Evolutionary conservation across 2,797 vertebrate species (phyloP).

Genomic region (Enteromius fasciolatus): DNA sequence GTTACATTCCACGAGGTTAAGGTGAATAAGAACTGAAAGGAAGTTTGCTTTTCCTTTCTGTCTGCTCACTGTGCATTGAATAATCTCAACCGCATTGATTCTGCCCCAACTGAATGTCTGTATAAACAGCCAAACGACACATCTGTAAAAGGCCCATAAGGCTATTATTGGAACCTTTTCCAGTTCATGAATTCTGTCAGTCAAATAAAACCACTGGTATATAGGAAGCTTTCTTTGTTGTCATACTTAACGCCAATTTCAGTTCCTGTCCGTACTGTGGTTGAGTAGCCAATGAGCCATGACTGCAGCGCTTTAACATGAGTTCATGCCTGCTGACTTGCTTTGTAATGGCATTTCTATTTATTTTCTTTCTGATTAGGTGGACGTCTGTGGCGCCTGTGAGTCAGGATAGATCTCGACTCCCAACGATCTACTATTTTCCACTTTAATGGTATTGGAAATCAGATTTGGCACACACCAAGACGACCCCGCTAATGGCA

Average conservation of each 20-base stretch:
- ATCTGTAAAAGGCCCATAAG: slow-evolving; percentile 16
- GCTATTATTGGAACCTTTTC: slow-evolving; percentile 39
- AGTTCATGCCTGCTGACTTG: slow-evolving; percentile 35
- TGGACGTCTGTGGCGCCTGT: slow-evolving; percentile 58
- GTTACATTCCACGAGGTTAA: slow-evolving; percentile 29
- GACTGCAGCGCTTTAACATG: slow-evolving; percentile 23
- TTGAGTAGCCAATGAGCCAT: slow-evolving; percentile 43
- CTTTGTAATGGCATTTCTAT: slow-evolving; percentile 45
- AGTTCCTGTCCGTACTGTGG: slow-evolving; percentile 12
- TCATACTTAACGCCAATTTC: background rate
- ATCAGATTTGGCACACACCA: slow-evolving; percentile 56
- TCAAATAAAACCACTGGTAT: slow-evolving; percentile 21
- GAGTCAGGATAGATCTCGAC: slow-evolving; percentile 45
- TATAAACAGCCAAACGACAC: slow-evolving; percentile 27
- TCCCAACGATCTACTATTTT: slow-evolving; percentile 55
- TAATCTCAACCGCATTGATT: slow-evolving; percentile 15
- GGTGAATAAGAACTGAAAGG: slow-evolving; percentile 26
- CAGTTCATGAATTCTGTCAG: slow-evolving; percentile 31
- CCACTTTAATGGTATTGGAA: slow-evolving; percentile 57
- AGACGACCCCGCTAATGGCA: slow-evolving; percentile 55
- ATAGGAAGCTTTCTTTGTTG: slow-evolving; percentile 36
- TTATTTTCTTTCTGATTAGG: slow-evolving; percentile 62
- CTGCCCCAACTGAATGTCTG: slow-evolving; percentile 20
- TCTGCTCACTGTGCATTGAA: slow-evolving; percentile 3
- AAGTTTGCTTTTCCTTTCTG: slow-evolving; percentile 28